Base-by-base conservation (phyloP, 2,888 invertebrate species). In the Didymodactylos carnosus region DNA sequence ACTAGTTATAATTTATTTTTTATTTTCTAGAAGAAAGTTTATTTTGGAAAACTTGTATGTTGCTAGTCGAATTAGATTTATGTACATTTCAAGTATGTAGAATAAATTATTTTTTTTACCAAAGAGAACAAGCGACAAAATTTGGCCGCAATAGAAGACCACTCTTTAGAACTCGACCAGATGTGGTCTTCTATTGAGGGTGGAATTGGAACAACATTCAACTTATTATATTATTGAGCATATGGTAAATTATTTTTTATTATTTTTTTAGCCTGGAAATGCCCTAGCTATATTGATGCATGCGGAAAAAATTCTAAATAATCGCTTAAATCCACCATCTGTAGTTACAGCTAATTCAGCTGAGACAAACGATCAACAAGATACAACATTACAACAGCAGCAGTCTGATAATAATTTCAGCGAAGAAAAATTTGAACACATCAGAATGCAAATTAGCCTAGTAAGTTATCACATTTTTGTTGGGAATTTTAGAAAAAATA, bases 21-120 rank as follows among this genome's bases (percentile, higher is more conserved):
- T 75, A 62, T 73, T 53, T 79, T 79, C 53, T 78, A 88, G 88
- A 88, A 81, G 88, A 88, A 80, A 84, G 84, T 70, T 76, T 88
- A 69, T 87, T 87, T 7, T 87, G 87, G 78, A 87, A 87, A 80
- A 87, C 88, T 10, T 87, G 88, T 78, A 82, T 88, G 69, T 81
- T 89, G 46, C 81, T 88, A 69, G 85, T 88, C 11, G 88, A 89
- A 79, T 80, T 88, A 29, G 87, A 88, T 76, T 83, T 88, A 7
- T 79, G 80, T 75, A 80, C 81, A 40, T 79, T 80, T 74, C 82
- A 82, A 79, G 82, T 82, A 74, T 69, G 39, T 10, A n/a, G 10
- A 35, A n/a, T 7, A 23, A 10, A 23, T 23, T 7, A n/a, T n/a
- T 49, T 23, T 49, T n/a, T 7, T 49, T 23, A 10, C 25, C 25